Conservation (phyloP, 2,888 invertebrate genomes). For the Scaptomyza flava region DNA sequence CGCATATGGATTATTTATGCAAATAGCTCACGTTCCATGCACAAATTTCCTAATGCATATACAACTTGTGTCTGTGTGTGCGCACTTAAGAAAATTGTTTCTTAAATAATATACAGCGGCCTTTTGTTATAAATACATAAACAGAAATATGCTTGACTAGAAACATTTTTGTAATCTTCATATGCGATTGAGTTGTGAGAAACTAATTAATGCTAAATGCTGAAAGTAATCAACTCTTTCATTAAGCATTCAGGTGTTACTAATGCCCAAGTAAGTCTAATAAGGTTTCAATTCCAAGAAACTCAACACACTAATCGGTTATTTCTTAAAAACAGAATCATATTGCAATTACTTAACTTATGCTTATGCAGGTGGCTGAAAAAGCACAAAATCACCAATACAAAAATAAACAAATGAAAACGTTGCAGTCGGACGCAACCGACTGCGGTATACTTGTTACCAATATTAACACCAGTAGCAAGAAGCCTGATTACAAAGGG, state of each 20-base stretch:
- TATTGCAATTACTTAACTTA: not conserved
- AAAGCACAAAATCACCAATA: not conserved
- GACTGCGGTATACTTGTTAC: too few species aligned
- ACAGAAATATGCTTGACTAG: too few species aligned
- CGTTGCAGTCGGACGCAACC: too few species aligned
- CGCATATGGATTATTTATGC: not conserved
- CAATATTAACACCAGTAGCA: too few species aligned
- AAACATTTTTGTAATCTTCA: too few species aligned
- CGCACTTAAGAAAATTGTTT: slow-evolving; percentile 1
- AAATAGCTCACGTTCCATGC: not conserved
- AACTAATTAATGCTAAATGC: not conserved
- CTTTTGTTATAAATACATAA: not conserved
- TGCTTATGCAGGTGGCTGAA: not conserved
- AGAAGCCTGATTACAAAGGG: too few species aligned
- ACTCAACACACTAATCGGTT: not conserved
- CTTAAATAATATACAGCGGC: not conserved
- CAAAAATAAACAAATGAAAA: not conserved
- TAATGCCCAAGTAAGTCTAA: too few species aligned
- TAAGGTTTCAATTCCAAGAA: not conserved
- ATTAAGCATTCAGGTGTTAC: not conserved
- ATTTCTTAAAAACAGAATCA: not conserved
- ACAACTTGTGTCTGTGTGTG: not conserved
- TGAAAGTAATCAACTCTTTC: not conserved
- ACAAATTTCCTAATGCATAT: not conserved
- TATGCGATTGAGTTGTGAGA: too few species aligned